phyloP scores from a whole-genome alignment of 2,888 invertebrate genomes.

The Cynaeus angustus region DNA sequence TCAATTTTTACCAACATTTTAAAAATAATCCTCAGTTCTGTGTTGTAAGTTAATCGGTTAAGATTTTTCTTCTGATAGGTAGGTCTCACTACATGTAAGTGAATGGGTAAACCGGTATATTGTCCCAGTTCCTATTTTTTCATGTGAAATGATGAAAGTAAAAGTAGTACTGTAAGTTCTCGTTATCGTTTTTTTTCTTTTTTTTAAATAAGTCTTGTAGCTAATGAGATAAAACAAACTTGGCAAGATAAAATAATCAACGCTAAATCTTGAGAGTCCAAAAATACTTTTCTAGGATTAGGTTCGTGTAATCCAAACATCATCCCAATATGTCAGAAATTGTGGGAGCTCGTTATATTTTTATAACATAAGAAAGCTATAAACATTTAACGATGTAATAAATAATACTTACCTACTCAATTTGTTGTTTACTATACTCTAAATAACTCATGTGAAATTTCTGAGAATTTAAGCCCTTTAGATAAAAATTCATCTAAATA shows the following conservation, averaged over 20 bases:
- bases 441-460: too few relatives aligned
- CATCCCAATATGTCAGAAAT: background rate
- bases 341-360: background rate
- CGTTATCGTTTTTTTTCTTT: background rate
- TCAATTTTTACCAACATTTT: conserved; percentile 19
- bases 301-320: background rate
- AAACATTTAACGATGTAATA: too few relatives aligned
- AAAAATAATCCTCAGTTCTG: conserved; percentile 20
- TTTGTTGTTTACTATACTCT: too few relatives aligned
- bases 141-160: conserved; percentile 1
- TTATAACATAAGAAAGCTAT: background rate
- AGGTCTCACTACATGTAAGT: background rate
- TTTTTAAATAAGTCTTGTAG: background rate
- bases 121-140: conserved; percentile 22
- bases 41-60: background rate
- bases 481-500: too few relatives aligned
- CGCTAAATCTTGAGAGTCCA: conserved; percentile 1
- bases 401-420: too few relatives aligned
- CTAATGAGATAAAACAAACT: background rate
- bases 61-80: too few relatives aligned
- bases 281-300: conserved; percentile 5
- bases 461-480: too few relatives aligned
- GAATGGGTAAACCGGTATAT: background rate
- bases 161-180: conserved; percentile 10
- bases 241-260: conserved; percentile 1